phyloP scores from a whole-genome alignment of 2,888 invertebrate species.

The Drosophila macrospina region DNA sequence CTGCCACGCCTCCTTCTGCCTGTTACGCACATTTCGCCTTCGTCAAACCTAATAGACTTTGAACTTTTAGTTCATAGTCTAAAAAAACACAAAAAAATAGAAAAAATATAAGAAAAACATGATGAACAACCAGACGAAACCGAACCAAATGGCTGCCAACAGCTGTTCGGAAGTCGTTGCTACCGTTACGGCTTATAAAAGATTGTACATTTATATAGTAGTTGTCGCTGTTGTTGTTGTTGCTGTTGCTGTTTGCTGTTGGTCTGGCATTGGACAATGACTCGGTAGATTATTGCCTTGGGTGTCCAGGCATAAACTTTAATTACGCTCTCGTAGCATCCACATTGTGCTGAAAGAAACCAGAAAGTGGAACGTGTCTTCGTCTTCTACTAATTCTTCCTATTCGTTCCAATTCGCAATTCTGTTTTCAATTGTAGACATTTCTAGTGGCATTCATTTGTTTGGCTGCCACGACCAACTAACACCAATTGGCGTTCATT shows the following conservation, averaged over 20 bases:
- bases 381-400: conserved; percentile 12
- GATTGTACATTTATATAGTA: conserved; percentile 21
- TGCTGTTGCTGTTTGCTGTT: conserved; percentile 17
- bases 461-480: conserved; percentile 62
- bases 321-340: conserved; percentile 43
- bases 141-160: conserved; percentile 40
- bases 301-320: conserved; percentile 57
- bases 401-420: conserved; percentile 30
- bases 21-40: too few relatives aligned
- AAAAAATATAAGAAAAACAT: conserved; percentile 24
- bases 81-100: conserved; percentile 1
- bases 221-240: background rate
- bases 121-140: conserved; percentile 40
- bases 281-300: conserved; percentile 59
- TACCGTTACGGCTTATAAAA: conserved; percentile 71
- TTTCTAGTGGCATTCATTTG: conserved; percentile 56
- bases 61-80: too few relatives aligned
- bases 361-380: conserved; percentile 48
- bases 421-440: conserved; percentile 52
- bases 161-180: conserved; percentile 68
- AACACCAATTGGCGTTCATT: conserved; percentile 76
- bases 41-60: too few relatives aligned
- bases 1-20: too few relatives aligned
- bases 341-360: conserved; percentile 14
- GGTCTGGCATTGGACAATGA: conserved; percentile 70